phyloP scores from a whole-genome alignment of 1,140 invertebrate genomes.

The Saccostrea glomerata region DNA sequence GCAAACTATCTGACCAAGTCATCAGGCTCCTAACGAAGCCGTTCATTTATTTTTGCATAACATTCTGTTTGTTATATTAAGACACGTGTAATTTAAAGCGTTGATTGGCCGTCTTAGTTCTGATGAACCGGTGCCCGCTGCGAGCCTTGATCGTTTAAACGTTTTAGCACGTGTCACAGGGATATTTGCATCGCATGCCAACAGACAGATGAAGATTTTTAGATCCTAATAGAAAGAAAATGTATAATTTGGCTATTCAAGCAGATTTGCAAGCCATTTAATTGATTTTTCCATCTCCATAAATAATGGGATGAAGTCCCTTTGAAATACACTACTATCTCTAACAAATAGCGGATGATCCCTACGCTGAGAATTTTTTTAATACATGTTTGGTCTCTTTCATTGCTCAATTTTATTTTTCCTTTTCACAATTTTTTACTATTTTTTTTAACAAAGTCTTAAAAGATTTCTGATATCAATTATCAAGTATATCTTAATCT shows the following conservation, averaged over 20 bases:
- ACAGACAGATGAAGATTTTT: constrained; percentile 21
- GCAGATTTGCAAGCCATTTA: constrained; percentile 36
- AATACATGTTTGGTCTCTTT: too few species aligned
- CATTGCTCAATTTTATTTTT: too few species aligned
- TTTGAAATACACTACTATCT: not conserved
- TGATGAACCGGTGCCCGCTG: constrained; percentile 18
- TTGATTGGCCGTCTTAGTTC: constrained; percentile 18
- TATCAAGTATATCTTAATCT: too few species aligned
- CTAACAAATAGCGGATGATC: not conserved
- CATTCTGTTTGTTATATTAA: constrained; percentile 46
- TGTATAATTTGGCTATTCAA: constrained; percentile 37
- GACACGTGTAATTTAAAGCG: constrained; percentile 41
- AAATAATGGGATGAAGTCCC: constrained; percentile 24
- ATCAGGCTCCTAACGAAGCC: constrained; percentile 33
- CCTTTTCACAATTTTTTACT: too few species aligned
- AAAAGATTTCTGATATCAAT: too few species aligned
- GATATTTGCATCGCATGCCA: constrained; percentile 37
- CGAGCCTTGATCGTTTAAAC: constrained; percentile 25
- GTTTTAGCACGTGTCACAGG: constrained; percentile 29
- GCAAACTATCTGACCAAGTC: constrained; percentile 38
- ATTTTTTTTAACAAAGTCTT: too few species aligned
- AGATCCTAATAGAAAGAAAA: constrained; percentile 38
- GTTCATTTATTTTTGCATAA: constrained; percentile 44
- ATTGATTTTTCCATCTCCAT: constrained; percentile 33
- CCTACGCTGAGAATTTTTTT: not conserved